Conservation (phyloP, 2,113 vertebrate genomes). For the Eulemur rufifrons region DNA sequence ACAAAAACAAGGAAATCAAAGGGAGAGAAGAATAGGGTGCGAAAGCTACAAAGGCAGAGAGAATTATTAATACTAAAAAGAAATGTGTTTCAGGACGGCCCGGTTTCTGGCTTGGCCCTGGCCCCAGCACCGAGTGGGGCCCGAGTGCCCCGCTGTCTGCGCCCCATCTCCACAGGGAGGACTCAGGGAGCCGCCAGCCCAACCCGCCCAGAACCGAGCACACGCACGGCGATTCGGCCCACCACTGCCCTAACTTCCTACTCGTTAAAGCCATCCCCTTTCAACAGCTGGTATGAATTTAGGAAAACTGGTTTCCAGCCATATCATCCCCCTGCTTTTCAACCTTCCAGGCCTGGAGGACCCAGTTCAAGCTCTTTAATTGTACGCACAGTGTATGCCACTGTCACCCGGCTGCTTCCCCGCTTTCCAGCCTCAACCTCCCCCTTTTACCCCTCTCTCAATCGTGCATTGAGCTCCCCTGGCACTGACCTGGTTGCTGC, state of each 20-base stretch:
- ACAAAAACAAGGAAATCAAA: not conserved
- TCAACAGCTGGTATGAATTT: not conserved
- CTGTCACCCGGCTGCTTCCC: not conserved
- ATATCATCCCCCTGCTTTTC: not conserved
- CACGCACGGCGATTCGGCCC: fast-evolving
- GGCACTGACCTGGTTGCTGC: not conserved
- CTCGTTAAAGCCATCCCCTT: not conserved
- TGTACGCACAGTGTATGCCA: too few species aligned
- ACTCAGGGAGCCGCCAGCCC: not conserved
- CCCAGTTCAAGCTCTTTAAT: not conserved
- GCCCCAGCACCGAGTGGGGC: not conserved
- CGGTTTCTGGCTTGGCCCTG: not conserved
- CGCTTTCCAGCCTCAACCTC: not conserved
- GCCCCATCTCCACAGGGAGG: not conserved
- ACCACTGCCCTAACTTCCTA: not conserved
- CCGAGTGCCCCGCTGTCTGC: not conserved
- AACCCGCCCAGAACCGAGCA: not conserved
- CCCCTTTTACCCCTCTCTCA: not conserved
- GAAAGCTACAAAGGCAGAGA: not conserved
- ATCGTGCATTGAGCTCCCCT: not conserved
- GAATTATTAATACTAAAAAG: not conserved
- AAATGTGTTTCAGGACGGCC: not conserved
- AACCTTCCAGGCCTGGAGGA: not conserved
- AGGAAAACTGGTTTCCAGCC: not conserved
- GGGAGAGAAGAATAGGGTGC: not conserved